phyloP scores from a whole-genome alignment of 2,888 invertebrate species.

The Orchestes rusci region DNA sequence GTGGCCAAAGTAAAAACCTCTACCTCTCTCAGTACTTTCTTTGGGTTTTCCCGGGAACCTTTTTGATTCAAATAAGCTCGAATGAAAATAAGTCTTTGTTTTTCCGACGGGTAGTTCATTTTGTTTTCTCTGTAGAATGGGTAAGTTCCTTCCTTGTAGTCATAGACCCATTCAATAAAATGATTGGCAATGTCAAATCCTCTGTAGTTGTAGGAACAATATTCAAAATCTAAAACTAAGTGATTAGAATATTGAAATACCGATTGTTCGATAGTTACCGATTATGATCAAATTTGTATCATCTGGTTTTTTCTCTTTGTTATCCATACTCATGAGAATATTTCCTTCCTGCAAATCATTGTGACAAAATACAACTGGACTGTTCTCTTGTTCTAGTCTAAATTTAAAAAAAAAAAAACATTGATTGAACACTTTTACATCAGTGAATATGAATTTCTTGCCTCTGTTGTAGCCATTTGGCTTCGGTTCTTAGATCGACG shows the following conservation, averaged over 20 bases:
- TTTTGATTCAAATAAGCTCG: slow-evolving; percentile 51
- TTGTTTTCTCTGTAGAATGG: slow-evolving; percentile 69
- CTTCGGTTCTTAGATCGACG: slow-evolving; percentile 57
- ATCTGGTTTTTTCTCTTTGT: slow-evolving; percentile 28
- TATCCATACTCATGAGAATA: slow-evolving; percentile 51
- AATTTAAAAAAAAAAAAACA: slow-evolving; percentile 1
- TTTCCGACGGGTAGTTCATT: slow-evolving; percentile 64
- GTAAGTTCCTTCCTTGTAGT: slow-evolving; percentile 70
- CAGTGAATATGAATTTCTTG: slow-evolving; percentile 3
- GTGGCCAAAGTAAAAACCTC: slow-evolving; percentile 78
- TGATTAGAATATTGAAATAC: no score
- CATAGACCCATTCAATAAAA: slow-evolving; percentile 87
- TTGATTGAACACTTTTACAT: not conserved
- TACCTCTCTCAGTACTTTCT: slow-evolving; percentile 55
- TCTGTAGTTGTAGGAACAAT: slow-evolving; percentile 90
- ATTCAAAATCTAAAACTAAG: slow-evolving; percentile 78
- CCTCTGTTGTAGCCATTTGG: slow-evolving; percentile 60
- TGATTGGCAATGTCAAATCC: slow-evolving; percentile 94
- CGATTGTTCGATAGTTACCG: slow-evolving; percentile 32
- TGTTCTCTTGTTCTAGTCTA: slow-evolving; percentile 50
- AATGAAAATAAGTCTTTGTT: slow-evolving; percentile 60
- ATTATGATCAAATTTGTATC: slow-evolving; percentile 39
- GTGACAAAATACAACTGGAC: slow-evolving; percentile 88
- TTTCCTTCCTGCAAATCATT: slow-evolving; percentile 92
- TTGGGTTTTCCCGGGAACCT: slow-evolving; percentile 37